phyloP scores from a whole-genome alignment of 2,888 invertebrate genomes.

The Andrena bucephala region DNA sequence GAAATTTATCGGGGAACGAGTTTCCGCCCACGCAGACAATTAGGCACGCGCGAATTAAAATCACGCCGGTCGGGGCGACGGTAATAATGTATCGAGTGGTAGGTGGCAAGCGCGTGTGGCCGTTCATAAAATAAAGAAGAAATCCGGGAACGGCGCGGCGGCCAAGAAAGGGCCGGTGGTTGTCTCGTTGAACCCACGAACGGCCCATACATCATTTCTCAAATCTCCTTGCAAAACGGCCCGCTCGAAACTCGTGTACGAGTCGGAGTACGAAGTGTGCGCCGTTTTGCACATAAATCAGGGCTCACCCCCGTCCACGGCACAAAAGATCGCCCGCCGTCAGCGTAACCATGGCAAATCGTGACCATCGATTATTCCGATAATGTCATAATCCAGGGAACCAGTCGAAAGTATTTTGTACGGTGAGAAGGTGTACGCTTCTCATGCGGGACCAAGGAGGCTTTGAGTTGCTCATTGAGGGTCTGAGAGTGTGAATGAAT shows the following conservation, averaged over 20 bases:
- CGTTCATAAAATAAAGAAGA: slow-evolving; percentile 48
- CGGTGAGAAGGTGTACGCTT: background rate
- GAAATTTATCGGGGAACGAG: slow-evolving; percentile 33
- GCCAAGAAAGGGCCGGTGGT: slow-evolving; percentile 10
- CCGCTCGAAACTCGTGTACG: slow-evolving; percentile 36
- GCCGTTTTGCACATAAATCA: slow-evolving; percentile 68
- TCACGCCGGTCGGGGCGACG: background rate
- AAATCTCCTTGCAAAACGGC: slow-evolving; percentile 53
- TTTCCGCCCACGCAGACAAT: slow-evolving; percentile 50
- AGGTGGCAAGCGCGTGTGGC: slow-evolving; percentile 53
- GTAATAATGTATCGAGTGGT: slow-evolving; percentile 41
- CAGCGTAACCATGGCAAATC: slow-evolving; percentile 64
- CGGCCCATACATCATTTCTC: slow-evolving; percentile 61
- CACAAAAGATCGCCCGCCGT: slow-evolving; percentile 60
- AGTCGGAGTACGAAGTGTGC: slow-evolving; percentile 21
- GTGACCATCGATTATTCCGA: slow-evolving; percentile 69
- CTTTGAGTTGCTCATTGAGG: too few species aligned
- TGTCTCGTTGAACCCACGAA: slow-evolving; percentile 54
- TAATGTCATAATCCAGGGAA: slow-evolving; percentile 69
- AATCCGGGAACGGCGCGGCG: slow-evolving; percentile 26
- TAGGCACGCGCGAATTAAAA: slow-evolving; percentile 52
- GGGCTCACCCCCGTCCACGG: slow-evolving; percentile 4
- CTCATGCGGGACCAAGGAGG: too few species aligned
- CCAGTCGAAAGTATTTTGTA: slow-evolving; percentile 26
- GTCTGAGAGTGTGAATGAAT: too few species aligned